phyloP scores from a whole-genome alignment of 2,113 vertebrate species.

The Helogale parvula region DNA sequence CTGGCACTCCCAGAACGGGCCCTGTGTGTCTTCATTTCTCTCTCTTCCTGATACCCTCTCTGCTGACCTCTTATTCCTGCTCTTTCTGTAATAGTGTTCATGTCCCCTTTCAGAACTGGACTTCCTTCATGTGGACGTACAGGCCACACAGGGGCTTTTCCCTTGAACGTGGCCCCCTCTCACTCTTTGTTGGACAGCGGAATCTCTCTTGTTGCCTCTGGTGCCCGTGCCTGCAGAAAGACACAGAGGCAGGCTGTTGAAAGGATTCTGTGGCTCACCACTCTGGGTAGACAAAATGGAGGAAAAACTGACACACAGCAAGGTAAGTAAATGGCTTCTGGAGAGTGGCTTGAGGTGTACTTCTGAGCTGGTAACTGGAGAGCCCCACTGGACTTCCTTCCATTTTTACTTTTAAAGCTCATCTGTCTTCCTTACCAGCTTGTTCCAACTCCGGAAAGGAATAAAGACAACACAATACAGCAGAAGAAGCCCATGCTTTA shows the following conservation, averaged over 20 bases:
- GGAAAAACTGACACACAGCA: background rate
- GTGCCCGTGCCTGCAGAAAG: background rate
- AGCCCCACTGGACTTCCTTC: conserved; percentile 15
- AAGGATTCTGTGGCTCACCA: background rate
- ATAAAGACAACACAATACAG: background rate
- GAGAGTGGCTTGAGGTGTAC: background rate
- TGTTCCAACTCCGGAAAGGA: background rate
- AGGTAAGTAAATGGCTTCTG: background rate
- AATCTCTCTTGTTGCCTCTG: background rate
- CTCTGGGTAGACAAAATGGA: background rate
- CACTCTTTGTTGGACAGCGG: background rate
- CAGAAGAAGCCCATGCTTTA: background rate
- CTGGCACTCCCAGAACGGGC: accelerated
- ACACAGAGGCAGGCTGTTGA: background rate
- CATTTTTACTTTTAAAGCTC: background rate
- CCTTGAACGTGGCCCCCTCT: no score
- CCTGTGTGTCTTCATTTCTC: no score
- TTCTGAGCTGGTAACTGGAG: background rate
- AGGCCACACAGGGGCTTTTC: background rate
- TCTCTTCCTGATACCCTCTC: background rate
- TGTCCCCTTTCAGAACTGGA: background rate
- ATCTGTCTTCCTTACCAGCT: background rate
- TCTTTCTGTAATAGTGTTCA: background rate
- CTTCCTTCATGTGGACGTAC: background rate
- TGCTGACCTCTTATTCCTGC: background rate